A percentile compares a stretch with the other conserved stretches of the same genome.
phyloP scores from a whole-genome alignment of 2,113 vertebrate genomes.

The Mus spicilegus region DNA sequence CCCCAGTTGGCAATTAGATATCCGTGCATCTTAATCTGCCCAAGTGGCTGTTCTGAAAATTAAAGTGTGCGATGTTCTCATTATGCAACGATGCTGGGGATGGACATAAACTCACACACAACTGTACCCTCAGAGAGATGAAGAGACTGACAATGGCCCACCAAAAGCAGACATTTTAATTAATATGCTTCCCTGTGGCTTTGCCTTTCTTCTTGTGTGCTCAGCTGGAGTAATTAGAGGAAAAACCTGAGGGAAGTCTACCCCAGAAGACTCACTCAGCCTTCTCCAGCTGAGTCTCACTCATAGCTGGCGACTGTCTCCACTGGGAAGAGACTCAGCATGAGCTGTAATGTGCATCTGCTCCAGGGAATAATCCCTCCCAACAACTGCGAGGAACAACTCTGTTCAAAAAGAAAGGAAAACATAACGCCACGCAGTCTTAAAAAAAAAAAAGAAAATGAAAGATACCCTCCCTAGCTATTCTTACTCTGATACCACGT shows the following conservation, averaged over 20 bases:
- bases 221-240: conserved; percentile 85
- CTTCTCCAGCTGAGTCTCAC: conserved; percentile 84
- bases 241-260: conserved; percentile 77
- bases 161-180: conserved; percentile 75
- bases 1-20: conserved; percentile 48
- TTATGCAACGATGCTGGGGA: background rate
- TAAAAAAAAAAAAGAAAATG: conserved; percentile 20
- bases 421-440: conserved; percentile 51
- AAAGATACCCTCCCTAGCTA: background rate
- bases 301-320: conserved; percentile 76
- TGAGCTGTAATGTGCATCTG: conserved; percentile 76
- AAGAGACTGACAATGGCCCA: conserved; percentile 61
- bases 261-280: conserved; percentile 75
- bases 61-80: conserved; percentile 52
- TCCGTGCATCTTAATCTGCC: background rate
- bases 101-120: conserved; percentile 28
- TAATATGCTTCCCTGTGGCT: conserved; percentile 75
- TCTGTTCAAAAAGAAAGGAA: conserved; percentile 41
- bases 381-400: conserved; percentile 47
- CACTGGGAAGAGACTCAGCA: conserved; percentile 72
- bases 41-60: conserved; percentile 54
- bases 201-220: conserved; percentile 83
- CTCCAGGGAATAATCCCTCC: conserved; percentile 72
- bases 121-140: conserved; percentile 13
- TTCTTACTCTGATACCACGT: background rate